Evolutionary conservation across 2,113 vertebrate genomes (phyloP).

Genomic region (Platichthys stellatus): DNA sequence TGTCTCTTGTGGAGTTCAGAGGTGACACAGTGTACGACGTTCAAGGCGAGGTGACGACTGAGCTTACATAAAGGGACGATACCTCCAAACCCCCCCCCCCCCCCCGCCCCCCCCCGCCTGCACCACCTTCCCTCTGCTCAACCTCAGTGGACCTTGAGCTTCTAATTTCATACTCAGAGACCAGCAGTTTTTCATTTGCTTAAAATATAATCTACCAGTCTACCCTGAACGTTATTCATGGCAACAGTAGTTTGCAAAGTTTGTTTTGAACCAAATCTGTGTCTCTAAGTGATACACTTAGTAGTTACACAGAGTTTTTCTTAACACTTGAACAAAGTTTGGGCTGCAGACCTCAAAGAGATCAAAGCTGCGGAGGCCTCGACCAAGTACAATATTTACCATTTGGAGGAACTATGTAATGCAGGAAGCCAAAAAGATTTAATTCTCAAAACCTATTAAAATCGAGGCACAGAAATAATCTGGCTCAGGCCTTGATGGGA

Average conservation of each 20-base stretch:
- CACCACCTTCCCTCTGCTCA: conserved; percentile 6
- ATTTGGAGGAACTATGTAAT: conserved; percentile 47
- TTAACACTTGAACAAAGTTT: conserved; percentile 19
- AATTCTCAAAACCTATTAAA: conserved; percentile 49
- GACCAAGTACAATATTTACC: conserved; percentile 74
- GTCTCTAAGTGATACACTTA: conserved; percentile 54
- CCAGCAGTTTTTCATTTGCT: conserved; percentile 28
- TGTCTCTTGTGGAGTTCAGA: conserved; percentile 32
- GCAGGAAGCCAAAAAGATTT: conserved; percentile 52
- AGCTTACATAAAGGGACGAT: neutral
- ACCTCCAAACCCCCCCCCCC: neutral
- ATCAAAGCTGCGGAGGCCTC: conserved; percentile 43
- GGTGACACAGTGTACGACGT: conserved; percentile 21
- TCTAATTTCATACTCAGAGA: conserved; percentile 8
- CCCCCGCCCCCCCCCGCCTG: no score
- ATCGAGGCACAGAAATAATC: conserved; percentile 47
- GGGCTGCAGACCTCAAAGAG: conserved; percentile 45
- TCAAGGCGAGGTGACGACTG: conserved; percentile 15
- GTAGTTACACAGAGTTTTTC: neutral
- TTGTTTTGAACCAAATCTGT: conserved; percentile 44
- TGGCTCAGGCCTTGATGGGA: conserved; percentile 41
- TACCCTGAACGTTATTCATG: conserved; percentile 25
- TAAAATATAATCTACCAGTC: conserved; percentile 15
- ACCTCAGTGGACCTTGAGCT: neutral
- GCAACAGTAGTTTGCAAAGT: conserved; percentile 45